These are phyloP conservation scores for Eulemur rubriventer DNA, from an alignment of 2,797 vertebrate species.

Conservation along the genomic window DNA sequence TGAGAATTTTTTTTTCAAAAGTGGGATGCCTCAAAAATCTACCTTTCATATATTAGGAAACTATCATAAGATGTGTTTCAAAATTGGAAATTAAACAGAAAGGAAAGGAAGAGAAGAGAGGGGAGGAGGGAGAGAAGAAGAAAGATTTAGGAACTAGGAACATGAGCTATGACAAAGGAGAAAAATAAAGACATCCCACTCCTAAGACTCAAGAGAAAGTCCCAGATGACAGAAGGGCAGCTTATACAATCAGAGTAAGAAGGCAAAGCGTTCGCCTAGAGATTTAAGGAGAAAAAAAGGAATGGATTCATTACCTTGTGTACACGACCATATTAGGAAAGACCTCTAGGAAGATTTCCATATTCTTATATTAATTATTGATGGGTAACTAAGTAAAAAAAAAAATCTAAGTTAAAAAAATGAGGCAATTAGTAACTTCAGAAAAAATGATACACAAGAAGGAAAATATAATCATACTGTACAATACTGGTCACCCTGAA, in stretches of 20 bases:
- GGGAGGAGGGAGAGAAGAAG: background rate
- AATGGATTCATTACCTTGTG: background rate
- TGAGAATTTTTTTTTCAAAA: background rate
- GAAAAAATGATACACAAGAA: background rate
- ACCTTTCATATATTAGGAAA: background rate
- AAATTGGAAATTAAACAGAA: background rate
- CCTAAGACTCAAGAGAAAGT: background rate
- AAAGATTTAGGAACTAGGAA: background rate
- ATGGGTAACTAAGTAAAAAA: background rate
- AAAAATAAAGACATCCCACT: background rate
- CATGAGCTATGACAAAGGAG: background rate
- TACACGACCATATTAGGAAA: background rate
- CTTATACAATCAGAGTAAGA: background rate
- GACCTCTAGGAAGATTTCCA: background rate
- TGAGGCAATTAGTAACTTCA: background rate
- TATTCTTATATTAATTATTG: background rate
- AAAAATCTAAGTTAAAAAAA: background rate
- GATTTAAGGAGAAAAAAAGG: background rate
- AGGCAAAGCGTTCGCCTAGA: background rate
- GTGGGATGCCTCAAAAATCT: background rate
- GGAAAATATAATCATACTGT: background rate
- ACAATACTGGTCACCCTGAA: background rate
- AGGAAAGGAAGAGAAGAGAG: background rate
- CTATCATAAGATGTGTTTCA: background rate
- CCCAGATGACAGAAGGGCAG: background rate